These are phyloP conservation scores for Platyscapa corneri DNA, from an alignment of 1,140 invertebrate species.

Conservation along the genomic window DNA sequence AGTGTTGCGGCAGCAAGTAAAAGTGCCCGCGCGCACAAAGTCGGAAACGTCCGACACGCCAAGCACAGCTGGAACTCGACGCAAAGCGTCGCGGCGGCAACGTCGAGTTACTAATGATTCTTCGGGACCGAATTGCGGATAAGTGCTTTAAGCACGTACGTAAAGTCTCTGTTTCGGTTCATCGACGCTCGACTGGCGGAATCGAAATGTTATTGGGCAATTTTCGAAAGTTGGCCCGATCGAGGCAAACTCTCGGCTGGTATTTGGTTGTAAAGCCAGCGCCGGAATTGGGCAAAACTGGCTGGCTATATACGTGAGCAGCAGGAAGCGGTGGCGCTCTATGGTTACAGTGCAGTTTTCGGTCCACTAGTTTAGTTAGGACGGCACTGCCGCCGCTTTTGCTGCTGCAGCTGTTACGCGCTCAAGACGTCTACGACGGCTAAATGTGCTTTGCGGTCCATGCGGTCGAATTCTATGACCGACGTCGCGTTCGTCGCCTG, in stretches of 20 bases:
- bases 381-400: neutral
- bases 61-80: neutral
- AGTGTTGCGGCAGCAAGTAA: no score
- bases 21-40: no score
- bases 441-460: slow-evolving; percentile 48
- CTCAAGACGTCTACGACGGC: neutral
- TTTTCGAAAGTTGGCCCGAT: slow-evolving; percentile 40
- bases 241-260: neutral
- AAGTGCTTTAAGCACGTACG: slow-evolving; percentile 27
- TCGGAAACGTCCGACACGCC: neutral
- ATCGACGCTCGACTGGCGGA: slow-evolving; percentile 15
- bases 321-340: neutral
- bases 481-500: slow-evolving; percentile 44
- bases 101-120: slow-evolving; percentile 11
- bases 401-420: neutral
- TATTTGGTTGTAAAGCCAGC: slow-evolving; percentile 20
- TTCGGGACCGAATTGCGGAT: neutral
- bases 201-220: slow-evolving; percentile 45
- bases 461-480: slow-evolving; percentile 44
- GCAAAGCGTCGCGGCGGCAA: neutral
- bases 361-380: slow-evolving; percentile 3
- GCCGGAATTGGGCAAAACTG: neutral
- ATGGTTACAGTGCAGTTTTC: neutral
- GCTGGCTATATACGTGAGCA: no score
- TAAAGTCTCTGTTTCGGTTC: slow-evolving; percentile 31